Evolutionary conservation across 2,888 invertebrate genomes (phyloP).

Genomic region (Agrotis exclamationis): DNA sequence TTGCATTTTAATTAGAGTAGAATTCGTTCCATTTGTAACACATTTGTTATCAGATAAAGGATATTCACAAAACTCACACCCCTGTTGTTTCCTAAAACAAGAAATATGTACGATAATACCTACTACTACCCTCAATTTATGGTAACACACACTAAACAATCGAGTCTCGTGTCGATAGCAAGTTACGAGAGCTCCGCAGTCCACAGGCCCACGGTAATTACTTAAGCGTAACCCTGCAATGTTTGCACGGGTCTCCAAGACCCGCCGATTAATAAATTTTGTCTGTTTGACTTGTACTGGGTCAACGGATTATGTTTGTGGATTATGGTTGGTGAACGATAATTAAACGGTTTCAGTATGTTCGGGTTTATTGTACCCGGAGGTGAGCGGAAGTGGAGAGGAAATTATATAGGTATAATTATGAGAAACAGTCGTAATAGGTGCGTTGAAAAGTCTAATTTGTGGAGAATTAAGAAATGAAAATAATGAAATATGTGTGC

Average conservation of each 20-base stretch:
- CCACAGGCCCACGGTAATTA: constrained; percentile 80
- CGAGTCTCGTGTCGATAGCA: constrained; percentile 68
- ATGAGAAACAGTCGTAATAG: not conserved
- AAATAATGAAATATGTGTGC: not conserved
- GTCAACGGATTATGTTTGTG: constrained; percentile 72
- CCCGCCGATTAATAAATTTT: constrained; percentile 83
- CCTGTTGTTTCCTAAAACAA: not conserved
- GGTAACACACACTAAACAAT: constrained; percentile 69
- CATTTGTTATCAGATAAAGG: not conserved
- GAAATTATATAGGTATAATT: constrained; percentile 1
- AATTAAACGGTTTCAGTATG: constrained; percentile 67
- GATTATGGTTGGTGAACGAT: constrained; percentile 70
- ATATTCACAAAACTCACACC: not conserved
- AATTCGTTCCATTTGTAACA: too few relatives aligned
- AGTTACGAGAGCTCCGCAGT: constrained; percentile 81
- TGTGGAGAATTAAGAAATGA: not conserved
- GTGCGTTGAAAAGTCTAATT: not conserved
- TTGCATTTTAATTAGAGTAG: too few relatives aligned
- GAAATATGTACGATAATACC: constrained; percentile 12
- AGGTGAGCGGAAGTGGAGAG: constrained; percentile 44
- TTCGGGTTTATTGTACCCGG: constrained; percentile 42
- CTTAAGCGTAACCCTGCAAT: constrained; percentile 79
- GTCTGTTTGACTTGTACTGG: constrained; percentile 83
- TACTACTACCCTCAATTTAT: constrained; percentile 43
- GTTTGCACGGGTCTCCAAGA: constrained; percentile 79